Base-by-base conservation (phyloP, 2,888 invertebrate species). In the Cephus rjabovi region DNA sequence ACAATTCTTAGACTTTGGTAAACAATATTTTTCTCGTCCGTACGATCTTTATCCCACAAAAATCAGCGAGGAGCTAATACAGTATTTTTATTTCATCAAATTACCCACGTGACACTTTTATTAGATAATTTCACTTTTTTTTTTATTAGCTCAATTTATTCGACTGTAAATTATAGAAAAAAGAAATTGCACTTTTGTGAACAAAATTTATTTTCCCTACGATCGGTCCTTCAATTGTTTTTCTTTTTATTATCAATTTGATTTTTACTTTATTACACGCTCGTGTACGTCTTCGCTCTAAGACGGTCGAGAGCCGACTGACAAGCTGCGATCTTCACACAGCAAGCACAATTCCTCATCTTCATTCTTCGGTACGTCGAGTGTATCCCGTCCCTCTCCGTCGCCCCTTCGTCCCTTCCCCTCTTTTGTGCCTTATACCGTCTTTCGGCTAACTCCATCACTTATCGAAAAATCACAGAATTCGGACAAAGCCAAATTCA, bases 301-400 rank as follows among this genome's bases (percentile, higher is more conserved):
- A 86, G 89, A 90, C 89, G 91, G 91, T 87, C 89, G 87, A 88
- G 86, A 89, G 91, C 89, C 90, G 88, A 91, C 91, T 91, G 91
- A 90, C 90, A 90, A 87, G 85, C 83, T 81, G 76, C 87, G 88
- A 90, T 90, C 87, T 89, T 89, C 88, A 86, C 86, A 87, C 87
- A 85, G 86, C 56, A 56, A 56, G 56, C 86, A 85, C 86, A 87
- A 88, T 91, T 90, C 90, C 87, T 91, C 90, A 91, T 90, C 89
- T 90, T 91, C 88, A 87, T 90, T 89, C 90, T 88, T 87, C 84
- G 77, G 80, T 85, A 81, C 85, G 78, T 79, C 80, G 23, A 56
- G 56, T 56, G 23, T 56, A 23, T 56, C 56, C 40, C 15, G 40
- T 15, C 40, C 15, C 40, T 15, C 40, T 15, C 15, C 23, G 37